These are phyloP conservation scores for Apis laboriosa DNA, from an alignment of 1,140 invertebrate species.

Conservation along the genomic window DNA sequence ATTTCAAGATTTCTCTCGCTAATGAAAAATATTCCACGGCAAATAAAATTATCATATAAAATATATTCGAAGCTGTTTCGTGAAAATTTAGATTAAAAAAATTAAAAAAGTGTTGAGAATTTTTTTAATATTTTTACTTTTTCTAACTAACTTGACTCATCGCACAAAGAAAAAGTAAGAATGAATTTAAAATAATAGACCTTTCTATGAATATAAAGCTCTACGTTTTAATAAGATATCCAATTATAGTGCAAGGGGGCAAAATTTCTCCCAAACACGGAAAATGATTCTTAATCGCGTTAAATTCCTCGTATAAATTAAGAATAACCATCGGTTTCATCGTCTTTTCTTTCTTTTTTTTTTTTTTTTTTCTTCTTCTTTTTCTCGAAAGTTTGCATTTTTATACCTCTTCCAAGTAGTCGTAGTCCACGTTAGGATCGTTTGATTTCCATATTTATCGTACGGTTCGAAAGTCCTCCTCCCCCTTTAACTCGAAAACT, in stretches of 20 bases:
- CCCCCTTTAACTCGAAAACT: slow-evolving; percentile 47
- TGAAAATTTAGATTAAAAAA: no score
- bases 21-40: no score
- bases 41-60: no score
- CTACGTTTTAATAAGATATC: not conserved
- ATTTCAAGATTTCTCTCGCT: no score
- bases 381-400: slow-evolving; percentile 6
- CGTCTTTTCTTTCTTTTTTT: not conserved
- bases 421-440: slow-evolving; percentile 54
- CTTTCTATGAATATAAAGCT: not conserved
- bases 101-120: no score
- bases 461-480: slow-evolving; percentile 39
- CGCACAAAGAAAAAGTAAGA: not conserved
- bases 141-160: not conserved
- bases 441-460: slow-evolving; percentile 72
- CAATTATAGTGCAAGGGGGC: no score
- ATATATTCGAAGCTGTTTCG: no score
- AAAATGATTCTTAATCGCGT: not conserved
- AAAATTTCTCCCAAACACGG: not conserved
- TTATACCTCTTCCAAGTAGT: slow-evolving; percentile 29
- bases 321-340: not conserved
- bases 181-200: not conserved
- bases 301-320: not conserved
- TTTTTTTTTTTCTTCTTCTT: no score
- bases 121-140: no score